phyloP scores from a whole-genome alignment of 1,140 invertebrate species.

The Cheumatopsyche charites region DNA sequence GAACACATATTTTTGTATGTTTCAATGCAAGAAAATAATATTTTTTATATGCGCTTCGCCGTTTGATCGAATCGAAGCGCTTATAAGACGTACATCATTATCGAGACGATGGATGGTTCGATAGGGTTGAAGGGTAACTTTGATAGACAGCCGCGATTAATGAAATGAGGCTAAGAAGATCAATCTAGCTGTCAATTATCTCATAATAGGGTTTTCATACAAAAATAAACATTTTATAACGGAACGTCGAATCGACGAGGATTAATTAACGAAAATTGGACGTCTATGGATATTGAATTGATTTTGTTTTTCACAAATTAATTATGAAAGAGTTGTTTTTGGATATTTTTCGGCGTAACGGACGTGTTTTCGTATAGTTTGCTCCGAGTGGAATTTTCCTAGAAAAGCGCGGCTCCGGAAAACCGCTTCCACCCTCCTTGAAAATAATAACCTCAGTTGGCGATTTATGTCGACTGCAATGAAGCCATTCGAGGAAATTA shows the following conservation, averaged over 20 bases:
- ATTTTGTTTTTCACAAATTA: too few relatives aligned
- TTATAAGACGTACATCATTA: not conserved
- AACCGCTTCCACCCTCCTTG: slow-evolving; percentile 24
- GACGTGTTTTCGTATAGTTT: slow-evolving; percentile 7
- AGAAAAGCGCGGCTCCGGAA: slow-evolving; percentile 17
- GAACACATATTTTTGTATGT: too few relatives aligned
- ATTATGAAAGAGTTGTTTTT: too few relatives aligned
- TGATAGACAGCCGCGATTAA: slow-evolving; percentile 38
- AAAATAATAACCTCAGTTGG: slow-evolving; percentile 36
- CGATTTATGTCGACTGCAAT: slow-evolving; percentile 43
- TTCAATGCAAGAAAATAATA: too few relatives aligned
- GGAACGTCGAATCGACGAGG: too few relatives aligned
- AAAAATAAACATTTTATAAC: slow-evolving; percentile 24
- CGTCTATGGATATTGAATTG: too few relatives aligned
- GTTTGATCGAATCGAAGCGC: too few relatives aligned
- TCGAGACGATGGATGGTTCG: slow-evolving; percentile 36
- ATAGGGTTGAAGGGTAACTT: slow-evolving; percentile 36
- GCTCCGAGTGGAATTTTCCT: slow-evolving; percentile 17
- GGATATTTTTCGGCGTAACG: not conserved
- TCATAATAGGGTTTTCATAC: slow-evolving; percentile 37
- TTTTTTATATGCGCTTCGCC: too few relatives aligned
- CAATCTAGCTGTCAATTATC: slow-evolving; percentile 40
- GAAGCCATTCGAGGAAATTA: slow-evolving; percentile 41
- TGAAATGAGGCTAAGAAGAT: slow-evolving; percentile 39
- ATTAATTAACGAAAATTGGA: too few relatives aligned